Conservation (phyloP, 2,888 invertebrate genomes). For the Brenthis daphne region DNA sequence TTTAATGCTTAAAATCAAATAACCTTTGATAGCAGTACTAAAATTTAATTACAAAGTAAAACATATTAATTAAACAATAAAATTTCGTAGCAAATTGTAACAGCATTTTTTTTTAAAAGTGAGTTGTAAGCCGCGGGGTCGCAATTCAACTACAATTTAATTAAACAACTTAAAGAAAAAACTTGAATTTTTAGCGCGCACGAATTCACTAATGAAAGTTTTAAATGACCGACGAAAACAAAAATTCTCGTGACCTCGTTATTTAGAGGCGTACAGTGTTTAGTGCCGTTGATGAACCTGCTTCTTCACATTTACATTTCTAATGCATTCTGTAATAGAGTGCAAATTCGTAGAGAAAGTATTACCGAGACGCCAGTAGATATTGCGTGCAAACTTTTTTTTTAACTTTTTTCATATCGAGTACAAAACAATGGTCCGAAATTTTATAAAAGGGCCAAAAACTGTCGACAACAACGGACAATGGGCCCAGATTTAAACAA, state of each 20-base stretch:
- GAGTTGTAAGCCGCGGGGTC: constrained; percentile 31
- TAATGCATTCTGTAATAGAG: constrained; percentile 27
- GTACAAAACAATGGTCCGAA: constrained; percentile 71
- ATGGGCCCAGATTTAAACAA: constrained; percentile 68
- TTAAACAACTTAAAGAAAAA: constrained; percentile 64
- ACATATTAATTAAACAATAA: constrained; percentile 19
- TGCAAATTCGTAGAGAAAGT: constrained; percentile 25
- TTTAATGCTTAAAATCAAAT: not conserved
- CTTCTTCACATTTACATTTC: constrained; percentile 30
- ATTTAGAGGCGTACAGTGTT: constrained; percentile 61
- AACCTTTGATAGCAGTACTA: not conserved
- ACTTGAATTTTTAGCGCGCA: constrained; percentile 64
- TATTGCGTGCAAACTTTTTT: constrained; percentile 58
- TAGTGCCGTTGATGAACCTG: constrained; percentile 44
- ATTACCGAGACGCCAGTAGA: constrained; percentile 26
- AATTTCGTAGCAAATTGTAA: constrained; percentile 12
- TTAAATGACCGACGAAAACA: constrained; percentile 72
- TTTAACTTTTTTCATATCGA: constrained; percentile 65
- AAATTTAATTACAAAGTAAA: constrained; percentile 12
- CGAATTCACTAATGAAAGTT: constrained; percentile 79
- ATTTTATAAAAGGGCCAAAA: constrained; percentile 71
- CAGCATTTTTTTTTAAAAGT: constrained; percentile 17
- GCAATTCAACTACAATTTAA: constrained; percentile 46
- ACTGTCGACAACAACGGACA: constrained; percentile 71
- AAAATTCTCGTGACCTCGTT: constrained; percentile 72